Percentiles rank a stretch among this genome's conserved stretches.
Evolutionary conservation across 2,113 vertebrate species (phyloP).

Genomic region (Balaeniceps rex): DNA sequence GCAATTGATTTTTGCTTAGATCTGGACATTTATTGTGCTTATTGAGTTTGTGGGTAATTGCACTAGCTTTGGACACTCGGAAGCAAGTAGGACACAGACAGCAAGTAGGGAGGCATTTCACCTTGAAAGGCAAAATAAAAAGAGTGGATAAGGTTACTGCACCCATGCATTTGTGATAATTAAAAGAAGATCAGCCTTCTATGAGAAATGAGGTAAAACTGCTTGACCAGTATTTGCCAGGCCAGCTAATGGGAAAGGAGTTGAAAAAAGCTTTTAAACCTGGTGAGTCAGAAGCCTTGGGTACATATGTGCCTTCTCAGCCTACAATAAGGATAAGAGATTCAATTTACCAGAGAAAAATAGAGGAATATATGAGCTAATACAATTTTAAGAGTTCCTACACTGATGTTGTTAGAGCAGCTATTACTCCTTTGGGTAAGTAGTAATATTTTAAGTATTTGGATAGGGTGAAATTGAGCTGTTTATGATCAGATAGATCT

Average conservation of each 20-base stretch:
- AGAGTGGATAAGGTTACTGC: neutral
- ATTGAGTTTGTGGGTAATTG: neutral
- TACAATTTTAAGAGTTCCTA: neutral
- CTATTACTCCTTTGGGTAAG: neutral
- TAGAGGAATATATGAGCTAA: neutral
- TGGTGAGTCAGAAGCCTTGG: neutral
- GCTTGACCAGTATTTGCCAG: neutral
- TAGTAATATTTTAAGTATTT: neutral
- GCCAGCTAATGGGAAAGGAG: neutral
- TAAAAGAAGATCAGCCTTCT: neutral
- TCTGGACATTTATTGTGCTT: neutral
- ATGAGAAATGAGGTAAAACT: neutral
- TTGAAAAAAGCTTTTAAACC: neutral
- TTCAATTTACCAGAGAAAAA: neutral
- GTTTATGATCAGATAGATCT: neutral
- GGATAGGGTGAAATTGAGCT: neutral
- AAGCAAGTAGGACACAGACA: neutral
- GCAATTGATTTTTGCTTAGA: neutral
- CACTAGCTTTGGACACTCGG: neutral
- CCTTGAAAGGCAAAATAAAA: neutral
- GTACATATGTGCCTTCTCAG: neutral
- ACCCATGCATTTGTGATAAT: neutral
- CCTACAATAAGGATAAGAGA: neutral
- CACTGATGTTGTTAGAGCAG: neutral
- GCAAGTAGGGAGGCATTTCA: neutral